Evolutionary conservation across 2,888 invertebrate genomes (phyloP), one percentile per base, ranked within the genome.

Genomic region (Melanotus villosus): DNA sequence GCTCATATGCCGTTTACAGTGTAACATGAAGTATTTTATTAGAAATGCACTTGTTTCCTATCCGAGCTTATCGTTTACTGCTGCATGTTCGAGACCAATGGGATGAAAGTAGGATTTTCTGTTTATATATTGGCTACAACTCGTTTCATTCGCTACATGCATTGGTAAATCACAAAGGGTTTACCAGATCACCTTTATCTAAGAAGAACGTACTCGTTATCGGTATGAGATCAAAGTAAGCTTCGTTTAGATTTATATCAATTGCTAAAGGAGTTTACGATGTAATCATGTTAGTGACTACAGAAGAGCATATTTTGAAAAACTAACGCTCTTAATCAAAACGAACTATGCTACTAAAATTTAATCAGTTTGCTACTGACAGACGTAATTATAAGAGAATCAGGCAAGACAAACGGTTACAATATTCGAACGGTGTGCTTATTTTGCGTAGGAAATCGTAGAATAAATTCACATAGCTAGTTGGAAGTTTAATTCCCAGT

Each of bases 161-260:
- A 76, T 79, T 79, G 78, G 74, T 78, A 77, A 77, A 79, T 78
- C 78, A 79, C 77, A 79, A 79, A 78, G 79, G 78, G 77, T 77
- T 77, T 76, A 78, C 76, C 75, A 74, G 77, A 75, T 79, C 32
- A 34, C 26, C 52, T 52, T 10, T n/a, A 10, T 7, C 23, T 18
- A 23, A 32, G 32, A 52, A 52, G 52, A 52, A 26, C 26, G 1
- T 47, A 14, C 32, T 34, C 12, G 30, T 52, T 34, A 34, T 30
- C 32, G 32, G 30, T 12, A 34, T n/a, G 12, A 30, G 32, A 52
- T 52, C 52, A 52, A 52, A 52, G 52, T 23, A n/a, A 14, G 23
- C 12, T n/a, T 1, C 2, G 23, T 7, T 16, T 14, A 9, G 2
- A 12, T n/a, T 34, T n/a, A n/a, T n/a, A n/a, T n/a, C n/a, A n/a